These are phyloP conservation scores for Philereme vetulata DNA, from an alignment of 2,888 invertebrate genomes.

Conservation along the genomic window DNA sequence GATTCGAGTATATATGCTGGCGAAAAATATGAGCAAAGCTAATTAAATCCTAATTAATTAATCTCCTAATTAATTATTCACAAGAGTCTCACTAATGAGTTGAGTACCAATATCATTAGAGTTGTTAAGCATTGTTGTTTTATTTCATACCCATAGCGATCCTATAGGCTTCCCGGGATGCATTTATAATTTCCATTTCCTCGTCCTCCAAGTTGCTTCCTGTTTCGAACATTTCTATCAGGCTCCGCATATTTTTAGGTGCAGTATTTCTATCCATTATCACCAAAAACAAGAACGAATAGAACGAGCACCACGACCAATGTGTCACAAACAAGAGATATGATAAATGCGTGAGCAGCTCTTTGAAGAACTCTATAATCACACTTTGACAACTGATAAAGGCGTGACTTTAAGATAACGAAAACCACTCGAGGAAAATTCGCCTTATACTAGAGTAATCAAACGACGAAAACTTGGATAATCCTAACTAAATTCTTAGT, in stretches of 20 bases:
- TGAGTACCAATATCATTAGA: too few species aligned
- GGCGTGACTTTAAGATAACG: slow-evolving; percentile 34
- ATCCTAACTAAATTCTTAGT: neutral
- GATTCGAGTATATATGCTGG: neutral
- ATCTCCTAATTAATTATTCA: too few species aligned
- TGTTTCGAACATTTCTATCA: slow-evolving; percentile 74
- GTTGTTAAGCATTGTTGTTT: neutral
- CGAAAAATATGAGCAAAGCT: neutral
- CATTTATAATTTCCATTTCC: slow-evolving; percentile 49
- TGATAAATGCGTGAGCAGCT: slow-evolving; percentile 55
- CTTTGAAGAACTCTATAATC: slow-evolving; percentile 47
- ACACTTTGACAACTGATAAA: slow-evolving; percentile 47
- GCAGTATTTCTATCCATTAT: slow-evolving; percentile 53
- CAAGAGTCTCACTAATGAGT: too few species aligned
- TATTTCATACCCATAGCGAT: slow-evolving; percentile 46
- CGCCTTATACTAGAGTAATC: slow-evolving; percentile 18
- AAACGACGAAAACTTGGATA: slow-evolving; percentile 7
- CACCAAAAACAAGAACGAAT: slow-evolving; percentile 12
- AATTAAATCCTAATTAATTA: neutral
- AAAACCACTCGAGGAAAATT: slow-evolving; percentile 27
- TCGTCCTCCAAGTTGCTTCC: slow-evolving; percentile 50
- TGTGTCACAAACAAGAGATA: slow-evolving; percentile 52
- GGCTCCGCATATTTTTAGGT: slow-evolving; percentile 59
- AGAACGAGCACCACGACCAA: slow-evolving; percentile 22
- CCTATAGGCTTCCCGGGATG: slow-evolving; percentile 48